phyloP scores from a whole-genome alignment of 2,888 invertebrate species.

The Phasia obesa region DNA sequence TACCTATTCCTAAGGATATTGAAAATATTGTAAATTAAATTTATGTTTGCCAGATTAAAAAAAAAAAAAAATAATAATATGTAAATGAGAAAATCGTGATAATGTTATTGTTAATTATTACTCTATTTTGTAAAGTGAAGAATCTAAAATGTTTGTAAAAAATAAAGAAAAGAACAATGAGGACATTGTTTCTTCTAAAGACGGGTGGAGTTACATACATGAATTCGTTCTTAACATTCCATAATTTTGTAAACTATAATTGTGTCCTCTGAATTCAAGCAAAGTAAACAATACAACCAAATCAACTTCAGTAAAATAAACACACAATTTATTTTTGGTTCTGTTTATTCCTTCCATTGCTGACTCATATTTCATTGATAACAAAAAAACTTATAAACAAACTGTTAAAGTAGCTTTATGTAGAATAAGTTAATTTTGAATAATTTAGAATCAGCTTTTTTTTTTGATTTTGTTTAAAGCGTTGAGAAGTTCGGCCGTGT shows the following conservation, averaged over 20 bases:
- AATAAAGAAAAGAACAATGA: conserved; percentile 14
- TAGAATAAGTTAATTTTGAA: background rate
- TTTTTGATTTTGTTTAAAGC: too few relatives aligned
- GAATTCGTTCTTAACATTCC: conserved; percentile 1
- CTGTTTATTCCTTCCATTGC: background rate
- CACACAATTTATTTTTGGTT: background rate
- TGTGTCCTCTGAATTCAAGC: background rate
- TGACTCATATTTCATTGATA: background rate
- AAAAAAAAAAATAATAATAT: background rate
- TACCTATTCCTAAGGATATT: too few relatives aligned
- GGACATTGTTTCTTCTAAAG: conserved; percentile 4
- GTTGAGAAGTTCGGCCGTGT: too few relatives aligned
- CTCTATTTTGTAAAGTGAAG: background rate
- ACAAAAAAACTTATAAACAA: background rate
- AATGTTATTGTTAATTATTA: background rate
- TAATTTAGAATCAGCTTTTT: too few relatives aligned
- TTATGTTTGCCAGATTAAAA: background rate
- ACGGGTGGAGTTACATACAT: background rate
- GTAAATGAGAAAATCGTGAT: background rate
- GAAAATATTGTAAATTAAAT: background rate
- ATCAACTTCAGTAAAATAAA: background rate
- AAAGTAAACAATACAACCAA: too few relatives aligned
- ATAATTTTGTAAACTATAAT: background rate
- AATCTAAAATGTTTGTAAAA: background rate
- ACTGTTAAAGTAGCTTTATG: background rate